Conservation (phyloP, 2,888 invertebrate genomes). For the Pheosia gnoma region DNA sequence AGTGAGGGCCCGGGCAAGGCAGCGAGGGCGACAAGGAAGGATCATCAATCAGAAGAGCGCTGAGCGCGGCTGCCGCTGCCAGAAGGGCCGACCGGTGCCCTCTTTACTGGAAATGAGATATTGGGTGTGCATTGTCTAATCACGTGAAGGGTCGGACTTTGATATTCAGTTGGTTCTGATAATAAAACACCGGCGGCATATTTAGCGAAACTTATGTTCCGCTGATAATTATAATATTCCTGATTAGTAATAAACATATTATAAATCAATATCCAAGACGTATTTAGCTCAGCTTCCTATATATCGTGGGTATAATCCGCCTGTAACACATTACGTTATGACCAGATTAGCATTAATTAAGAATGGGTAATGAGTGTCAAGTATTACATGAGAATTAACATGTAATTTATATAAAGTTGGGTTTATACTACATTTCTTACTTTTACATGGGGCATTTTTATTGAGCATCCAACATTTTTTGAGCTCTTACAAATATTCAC, state of each 20-base stretch:
- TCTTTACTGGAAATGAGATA: slow-evolving; percentile 35
- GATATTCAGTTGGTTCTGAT: not conserved
- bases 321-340: slow-evolving; percentile 10
- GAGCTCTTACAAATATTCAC: too few species aligned
- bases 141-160: not conserved
- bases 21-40: slow-evolving; percentile 18
- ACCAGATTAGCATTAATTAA: slow-evolving; percentile 21
- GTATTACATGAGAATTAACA: too few species aligned
- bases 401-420: too few species aligned
- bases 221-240: too few species aligned
- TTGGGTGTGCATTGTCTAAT: slow-evolving; percentile 20
- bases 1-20: slow-evolving; percentile 25
- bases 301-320: slow-evolving; percentile 12
- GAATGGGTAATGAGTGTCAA: too few species aligned
- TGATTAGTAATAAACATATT: too few species aligned
- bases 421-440: too few species aligned
- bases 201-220: not conserved
- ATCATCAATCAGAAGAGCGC: slow-evolving; percentile 50
- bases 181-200: too few species aligned
- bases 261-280: not conserved
- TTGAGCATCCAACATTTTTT: too few species aligned
- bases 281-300: slow-evolving; percentile 7
- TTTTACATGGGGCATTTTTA: too few species aligned
- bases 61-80: slow-evolving; percentile 5
- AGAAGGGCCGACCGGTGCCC: slow-evolving; percentile 19